Evolutionary conservation across 2,888 invertebrate species (phyloP), one percentile per base, ranked within the genome.

Genomic region (Stenoptilia bipunctidactyla): DNA sequence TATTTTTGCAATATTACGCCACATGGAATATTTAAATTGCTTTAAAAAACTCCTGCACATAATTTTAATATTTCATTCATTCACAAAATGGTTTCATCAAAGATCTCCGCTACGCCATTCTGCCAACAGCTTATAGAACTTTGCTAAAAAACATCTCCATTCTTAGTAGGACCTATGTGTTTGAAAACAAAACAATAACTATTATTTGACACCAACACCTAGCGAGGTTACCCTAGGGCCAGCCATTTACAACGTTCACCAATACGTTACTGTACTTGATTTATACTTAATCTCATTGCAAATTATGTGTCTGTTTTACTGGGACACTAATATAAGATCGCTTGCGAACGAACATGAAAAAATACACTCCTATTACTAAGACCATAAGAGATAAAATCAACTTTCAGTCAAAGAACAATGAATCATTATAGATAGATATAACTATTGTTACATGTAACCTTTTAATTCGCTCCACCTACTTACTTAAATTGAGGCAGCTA

Each of bases 241-340:
- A 25, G 48, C 43, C 41, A 49, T 53, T 57, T 56, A 56, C 52
- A 53, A 49, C 45, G 47, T 47, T 41, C 44, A 46, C 44, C 52
- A 47, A 57, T 57, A 57, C 47, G 48, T 56, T 56, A 41, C 42
- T 4, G 3, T 20, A 20, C 20, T 12, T 30, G 30, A 66, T 65
- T 65, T 64, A 66, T 63, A 45, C 49, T 47, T 58, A 53, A 60
- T 59, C 52, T 56, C 41, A 38, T 27, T 41, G 45, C 45, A 42
- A 52, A 52, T 54, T 57, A 55, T 53, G 48, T 45, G 48, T 46
- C 43, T 55, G 50, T 49, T 53, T n/a, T 52, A 51, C 48, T 50
- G 42, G 47, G 48, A 52, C 52, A 51, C 9, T n/a, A 4, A 12
- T n/a, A 12, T n/a, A 30, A 8, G n/a, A 4, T 5, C 20, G 20